Base-by-base conservation (phyloP, 2,797 vertebrate genomes). In the Coregonus sp. region DNA sequence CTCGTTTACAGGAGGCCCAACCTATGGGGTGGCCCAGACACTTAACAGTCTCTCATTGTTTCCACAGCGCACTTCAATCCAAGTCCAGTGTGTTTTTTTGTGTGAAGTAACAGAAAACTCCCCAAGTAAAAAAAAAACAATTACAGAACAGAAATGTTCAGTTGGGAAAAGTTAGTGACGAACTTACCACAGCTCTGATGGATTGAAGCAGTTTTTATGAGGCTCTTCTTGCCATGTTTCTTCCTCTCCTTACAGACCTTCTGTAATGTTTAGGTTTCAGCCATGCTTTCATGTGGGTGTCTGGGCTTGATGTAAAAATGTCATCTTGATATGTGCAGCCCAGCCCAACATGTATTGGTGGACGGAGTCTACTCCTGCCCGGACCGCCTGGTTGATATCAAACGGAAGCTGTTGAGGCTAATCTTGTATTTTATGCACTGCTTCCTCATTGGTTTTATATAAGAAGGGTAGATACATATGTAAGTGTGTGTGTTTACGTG, bases 391-490 rank as follows among this genome's bases (percentile, higher is more conserved):
- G 75, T 75, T 70, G 33, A 74, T 68, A 76, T 70, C 59, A 61
- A 70, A 47, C 47, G 78, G 77, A 86, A 81, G 72, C 76, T 14
- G 69, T 81, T 81, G 35, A 29, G 70, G 37, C 66, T 77, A 85
- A 84, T 86, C 77, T 75, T 76, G 7, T n/a, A 5, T 80, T 76
- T 74, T 70, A 80, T 81, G 80, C 75, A 7, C 35, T 20, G 54
- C 72, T 84, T 84, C 69, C 80, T 77, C 70, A 54, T 78, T 78
- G 9, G 9, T 47, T 75, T 72, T 47, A 73, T 76, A 84, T 88
- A 82, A 83, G 73, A 74, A 47, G 2, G 20, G 72, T 70, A 59
- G 56, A 18, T 18, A 31, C 25, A 37, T 52, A 47, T 12, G 9
- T 12, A 47, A 47, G 40, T 47, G 40, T 47, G 54, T 59, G 11